Base-by-base conservation (phyloP, 2,888 invertebrate genomes). In the Didymodactylos carnosus region DNA sequence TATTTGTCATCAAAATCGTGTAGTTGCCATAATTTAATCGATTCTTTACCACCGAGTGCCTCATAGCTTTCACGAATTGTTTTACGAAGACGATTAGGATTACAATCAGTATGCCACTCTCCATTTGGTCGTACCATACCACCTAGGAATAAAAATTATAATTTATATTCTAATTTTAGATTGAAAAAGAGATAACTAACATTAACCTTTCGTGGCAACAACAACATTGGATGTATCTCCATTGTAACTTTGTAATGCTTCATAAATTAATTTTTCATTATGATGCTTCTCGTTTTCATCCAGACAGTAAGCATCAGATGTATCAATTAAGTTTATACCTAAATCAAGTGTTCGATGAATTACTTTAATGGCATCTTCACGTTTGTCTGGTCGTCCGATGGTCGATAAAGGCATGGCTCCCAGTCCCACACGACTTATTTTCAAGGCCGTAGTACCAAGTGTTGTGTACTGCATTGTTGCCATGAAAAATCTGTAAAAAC, bases 201-300 rank as follows among this genome's bases (percentile, higher is more conserved):
- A 7, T n/a, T 7, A 35, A 62, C 62, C 62, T 73, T 73, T 73
- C 6, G 73, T 73, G 1, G 73, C 73, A 10, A 73, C 27, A 41
- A 73, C n/a, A 27, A 73, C 69, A 43, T 70, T 39, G 19, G 46
- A 19, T 25, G 49, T 43, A 35, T 62, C 14, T n/a, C 73, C 70
- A 27, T 39, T 69, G 29, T 73, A 73, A 14, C 39, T 69, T 70
- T 25, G 35, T 3, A 73, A 27, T 7, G 73, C 73, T 73, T 73
- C 39, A 46, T 46, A 43, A 2, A 73, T 73, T 11, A 73, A 39
- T 70, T 39, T 51, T 49, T 73, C 73, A 73, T 69, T 70, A 27
- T 73, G 69, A 39, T 73, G 69, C 27, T 73, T 73, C 25, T 73
- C 73, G 23, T 69, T 73, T 73, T 73, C 73, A 46, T 73, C 73